phyloP scores from a whole-genome alignment of 2,888 invertebrate genomes.

The Geotrupes spiniger region DNA sequence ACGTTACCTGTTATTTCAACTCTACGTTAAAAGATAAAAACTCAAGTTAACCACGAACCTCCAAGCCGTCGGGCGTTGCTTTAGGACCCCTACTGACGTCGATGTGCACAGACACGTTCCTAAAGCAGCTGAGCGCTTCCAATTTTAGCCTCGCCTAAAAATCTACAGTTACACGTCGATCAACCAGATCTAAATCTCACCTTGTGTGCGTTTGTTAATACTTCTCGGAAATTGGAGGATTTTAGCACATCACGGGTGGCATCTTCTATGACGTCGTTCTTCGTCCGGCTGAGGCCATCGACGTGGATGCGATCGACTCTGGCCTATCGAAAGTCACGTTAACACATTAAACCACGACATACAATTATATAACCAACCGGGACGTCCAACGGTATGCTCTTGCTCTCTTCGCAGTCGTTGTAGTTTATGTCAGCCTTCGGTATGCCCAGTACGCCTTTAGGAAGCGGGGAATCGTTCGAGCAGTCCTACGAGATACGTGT shows the following conservation, averaged over 20 bases:
- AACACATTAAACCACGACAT: neutral
- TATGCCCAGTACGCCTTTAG: conserved; percentile 32
- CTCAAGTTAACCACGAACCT: conserved; percentile 55
- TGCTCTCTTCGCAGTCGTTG: conserved; percentile 36
- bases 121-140: conserved; percentile 85
- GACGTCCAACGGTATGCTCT: conserved; percentile 55
- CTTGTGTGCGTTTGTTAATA: conserved; percentile 66
- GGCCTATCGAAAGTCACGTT: conserved; percentile 56
- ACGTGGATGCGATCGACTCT: conserved; percentile 83
- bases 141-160: conserved; percentile 69
- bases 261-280: conserved; percentile 80
- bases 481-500: conserved; percentile 25
- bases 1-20: conserved; percentile 64
- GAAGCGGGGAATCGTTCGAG: neutral
- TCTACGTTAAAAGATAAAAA: neutral
- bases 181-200: conserved; percentile 40
- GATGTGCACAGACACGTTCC: conserved; percentile 78
- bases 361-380: conserved; percentile 44
- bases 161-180: conserved; percentile 13
- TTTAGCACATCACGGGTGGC: conserved; percentile 80
- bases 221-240: conserved; percentile 82
- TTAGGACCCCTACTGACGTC: conserved; percentile 81
- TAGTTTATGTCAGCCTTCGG: conserved; percentile 31
- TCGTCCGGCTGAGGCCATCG: conserved; percentile 81
- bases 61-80: conserved; percentile 76